Evolutionary conservation across 1,140 invertebrate species (phyloP), one percentile per base, ranked within the genome.

Genomic region (Eulimnadia texana): DNA sequence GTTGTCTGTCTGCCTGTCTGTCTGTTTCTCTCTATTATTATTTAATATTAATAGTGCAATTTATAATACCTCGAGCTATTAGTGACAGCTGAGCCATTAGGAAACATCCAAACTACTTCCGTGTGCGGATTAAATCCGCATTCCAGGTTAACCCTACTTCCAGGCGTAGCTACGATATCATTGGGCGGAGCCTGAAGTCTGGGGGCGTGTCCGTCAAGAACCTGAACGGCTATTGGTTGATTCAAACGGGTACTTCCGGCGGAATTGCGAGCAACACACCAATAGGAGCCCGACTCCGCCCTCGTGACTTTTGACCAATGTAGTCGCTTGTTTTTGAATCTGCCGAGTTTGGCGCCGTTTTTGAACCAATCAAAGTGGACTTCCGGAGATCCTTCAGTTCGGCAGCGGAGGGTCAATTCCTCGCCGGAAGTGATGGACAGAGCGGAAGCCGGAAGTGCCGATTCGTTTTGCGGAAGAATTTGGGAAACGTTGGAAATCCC

Each of bases 311-410:
- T 53, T 10, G 19, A 9, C 19, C 52, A 23, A 3, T 25, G 11
- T 16, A 61, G 50, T 20, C 22, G 51, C 50, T 61, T 61, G 11
- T 50, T 50, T 60, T 51, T 54, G 19, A 20, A 50, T 54, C 22
- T 54, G 1, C 25, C 25, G 50, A 53, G 28, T 24, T 29, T 13
- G 50, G 29, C 16, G 20, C 23, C 50, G 29, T 61, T 54, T 28
- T 61, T 50, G 51, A 55, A 61, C 60, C 60, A 61, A n/a, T 61
- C 50, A 51, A 53, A 61, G n/a, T 54, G 51, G 28, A 61, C 11
- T 28, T 61, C 60, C 50, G 24, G 24, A 20, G 51, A 54, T 19
- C 60, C 60, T 27, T 61, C 60, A 11, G 11, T 51, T 23, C 33
- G 19, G 33, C 60, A 61, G 27, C 50, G 51, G 11, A 61, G 60